Evolutionary conservation across 2,888 invertebrate species (phyloP), one percentile per base, ranked within the genome.

Genomic region (Phortica magna): DNA sequence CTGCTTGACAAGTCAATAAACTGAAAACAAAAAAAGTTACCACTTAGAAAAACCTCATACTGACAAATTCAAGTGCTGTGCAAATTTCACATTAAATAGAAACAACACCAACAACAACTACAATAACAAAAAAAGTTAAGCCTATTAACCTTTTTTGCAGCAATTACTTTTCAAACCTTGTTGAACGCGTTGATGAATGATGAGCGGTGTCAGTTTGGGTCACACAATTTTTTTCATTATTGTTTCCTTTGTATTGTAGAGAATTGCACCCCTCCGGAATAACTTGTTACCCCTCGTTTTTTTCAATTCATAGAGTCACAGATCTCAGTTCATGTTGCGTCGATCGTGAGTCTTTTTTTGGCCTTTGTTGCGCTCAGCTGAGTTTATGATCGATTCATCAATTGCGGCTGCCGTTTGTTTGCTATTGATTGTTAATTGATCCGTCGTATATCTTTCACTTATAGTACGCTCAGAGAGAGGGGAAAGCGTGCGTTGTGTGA

Each of bases 21-120:
- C 81, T 84, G 80, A 82, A 85, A 57, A 72, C 39, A 72, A 73
- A 39, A 64, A 73, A 73, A 48, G 19, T 19, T 71, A 17, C 65
- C 73, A 39, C 43, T 67, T 67, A 70, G 70, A 70, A 73, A 55
- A 79, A 82, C 83, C 78, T 79, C 78, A 80, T 75, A 81, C 83
- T 83, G 84, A 84, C 85, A 85, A 81, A 79, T 85, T 88, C 85
- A 87, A 88, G 88, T 87, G 83, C 79, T 87, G 84, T 83, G 84
- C 87, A 84, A 88, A 88, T 84, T 88, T 81, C 76, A 86, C 84
- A 86, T 83, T 85, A 75, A 78, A 79, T 78, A 77, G 78, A 81
- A 83, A 84, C 79, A 75, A 72, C 83, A 41, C 17, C 75, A 67
- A 19, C 41, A 74, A 59, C 74, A 77, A 59, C 72, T 76, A 78